Evolutionary conservation across 2,113 vertebrate species (phyloP).

Genomic region (Dasyurus viverrinus): DNA sequence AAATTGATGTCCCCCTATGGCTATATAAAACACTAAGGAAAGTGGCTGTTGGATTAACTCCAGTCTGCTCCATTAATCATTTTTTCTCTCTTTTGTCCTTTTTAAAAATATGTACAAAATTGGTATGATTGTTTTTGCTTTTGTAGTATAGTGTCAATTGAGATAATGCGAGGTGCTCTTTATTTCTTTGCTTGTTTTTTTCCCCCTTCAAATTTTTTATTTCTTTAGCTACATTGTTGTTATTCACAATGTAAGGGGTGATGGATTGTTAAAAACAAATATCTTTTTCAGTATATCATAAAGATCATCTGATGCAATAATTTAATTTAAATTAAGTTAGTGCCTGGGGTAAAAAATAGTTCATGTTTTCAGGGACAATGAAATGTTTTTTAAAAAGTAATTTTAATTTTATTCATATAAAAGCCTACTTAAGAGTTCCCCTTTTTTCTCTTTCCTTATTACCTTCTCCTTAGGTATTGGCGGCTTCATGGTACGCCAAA

Average conservation of each 20-base stretch:
- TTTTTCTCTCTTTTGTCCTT: background rate
- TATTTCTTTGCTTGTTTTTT: background rate
- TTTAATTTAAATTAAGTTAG: background rate
- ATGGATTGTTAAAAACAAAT: background rate
- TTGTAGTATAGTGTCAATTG: background rate
- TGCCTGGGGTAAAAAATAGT: background rate
- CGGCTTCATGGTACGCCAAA: conserved; percentile 98
- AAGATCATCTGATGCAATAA: background rate
- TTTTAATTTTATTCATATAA: background rate
- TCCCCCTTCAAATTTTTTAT: background rate
- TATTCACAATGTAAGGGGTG: background rate
- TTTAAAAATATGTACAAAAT: background rate
- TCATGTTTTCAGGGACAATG: background rate
- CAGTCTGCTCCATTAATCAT: background rate
- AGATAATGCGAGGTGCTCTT: background rate
- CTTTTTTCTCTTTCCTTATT: background rate
- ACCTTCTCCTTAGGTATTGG: conserved; percentile 90
- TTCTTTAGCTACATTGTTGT: background rate
- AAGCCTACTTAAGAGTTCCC: background rate
- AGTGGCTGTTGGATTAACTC: background rate
- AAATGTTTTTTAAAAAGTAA: background rate
- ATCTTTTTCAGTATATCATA: background rate
- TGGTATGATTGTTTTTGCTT: background rate
- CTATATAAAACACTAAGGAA: background rate
- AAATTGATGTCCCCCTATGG: background rate